These are phyloP conservation scores for Teinopalpus imperialis DNA, from an alignment of 2,888 invertebrate species.

Conservation along the genomic window DNA sequence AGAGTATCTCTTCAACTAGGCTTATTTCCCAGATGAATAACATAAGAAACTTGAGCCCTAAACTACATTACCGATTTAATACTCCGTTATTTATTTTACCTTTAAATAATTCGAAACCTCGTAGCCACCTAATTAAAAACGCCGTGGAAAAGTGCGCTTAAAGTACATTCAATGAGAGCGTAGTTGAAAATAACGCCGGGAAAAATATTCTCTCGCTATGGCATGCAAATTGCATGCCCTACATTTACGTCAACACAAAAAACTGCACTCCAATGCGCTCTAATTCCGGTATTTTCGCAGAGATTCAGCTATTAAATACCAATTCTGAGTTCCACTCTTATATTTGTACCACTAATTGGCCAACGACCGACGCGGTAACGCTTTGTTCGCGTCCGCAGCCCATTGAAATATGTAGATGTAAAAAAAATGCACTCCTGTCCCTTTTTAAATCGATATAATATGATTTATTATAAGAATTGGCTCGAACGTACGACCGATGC, in stretches of 20 bases:
- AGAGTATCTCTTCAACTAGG: background rate
- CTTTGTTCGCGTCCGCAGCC: constrained; percentile 23
- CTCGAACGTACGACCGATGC: too few species aligned
- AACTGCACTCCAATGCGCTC: constrained; percentile 29
- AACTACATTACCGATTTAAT: constrained; percentile 8
- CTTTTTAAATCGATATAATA: background rate
- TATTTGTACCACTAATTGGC: constrained; percentile 40
- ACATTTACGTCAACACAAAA: constrained; percentile 31
- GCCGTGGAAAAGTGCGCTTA: constrained; percentile 25
- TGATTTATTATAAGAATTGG: background rate
- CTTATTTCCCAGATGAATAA: constrained; percentile 3
- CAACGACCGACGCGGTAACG: constrained; percentile 31
- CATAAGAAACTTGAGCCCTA: constrained; percentile 1
- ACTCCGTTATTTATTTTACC: constrained; percentile 12
- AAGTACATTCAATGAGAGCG: constrained; percentile 23
- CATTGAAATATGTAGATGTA: constrained; percentile 15
- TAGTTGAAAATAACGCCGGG: constrained; percentile 23
- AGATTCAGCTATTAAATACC: constrained; percentile 29
- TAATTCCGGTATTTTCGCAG: constrained; percentile 31
- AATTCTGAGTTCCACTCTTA: constrained; percentile 28
- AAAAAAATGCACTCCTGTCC: constrained; percentile 5
- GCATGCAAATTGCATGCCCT: constrained; percentile 30
- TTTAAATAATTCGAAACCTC: constrained; percentile 26
- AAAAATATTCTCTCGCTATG: constrained; percentile 17
- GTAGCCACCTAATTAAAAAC: constrained; percentile 27